Conservation (phyloP, 2,797 vertebrate genomes). For the Tachyglossus aculeatus region DNA sequence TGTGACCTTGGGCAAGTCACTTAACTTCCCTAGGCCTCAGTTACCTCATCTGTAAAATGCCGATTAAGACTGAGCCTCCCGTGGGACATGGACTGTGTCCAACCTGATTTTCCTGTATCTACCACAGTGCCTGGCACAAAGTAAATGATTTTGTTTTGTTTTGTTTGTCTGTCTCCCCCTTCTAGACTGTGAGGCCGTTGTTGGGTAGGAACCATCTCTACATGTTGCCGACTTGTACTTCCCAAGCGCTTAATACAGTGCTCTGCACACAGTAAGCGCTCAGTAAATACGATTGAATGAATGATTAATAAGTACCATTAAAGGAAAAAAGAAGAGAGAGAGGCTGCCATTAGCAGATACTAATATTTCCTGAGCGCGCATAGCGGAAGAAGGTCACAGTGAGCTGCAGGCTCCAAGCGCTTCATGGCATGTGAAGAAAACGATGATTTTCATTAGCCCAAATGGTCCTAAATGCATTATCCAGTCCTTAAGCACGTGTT, state of each 20-base stretch:
- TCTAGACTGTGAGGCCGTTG: no score
- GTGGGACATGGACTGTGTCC: no score
- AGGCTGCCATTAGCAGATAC: background rate
- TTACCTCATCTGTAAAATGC: no score
- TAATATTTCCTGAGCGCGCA: conserved; percentile 6
- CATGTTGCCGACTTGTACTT: no score
- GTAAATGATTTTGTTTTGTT: background rate
- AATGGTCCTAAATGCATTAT: conserved; percentile 14
- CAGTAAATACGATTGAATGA: no score
- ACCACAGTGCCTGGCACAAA: background rate
- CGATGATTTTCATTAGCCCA: conserved; percentile 30
- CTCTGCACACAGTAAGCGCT: no score
- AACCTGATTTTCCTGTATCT: background rate
- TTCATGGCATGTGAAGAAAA: conserved; percentile 31
- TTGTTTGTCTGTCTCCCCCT: background rate
- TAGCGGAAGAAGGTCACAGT: background rate
- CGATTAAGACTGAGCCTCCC: no score
- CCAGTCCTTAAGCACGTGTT: conserved; percentile 33
- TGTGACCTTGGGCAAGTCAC: no score
- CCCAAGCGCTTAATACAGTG: no score
- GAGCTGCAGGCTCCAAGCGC: conserved; percentile 2
- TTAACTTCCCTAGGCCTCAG: no score
- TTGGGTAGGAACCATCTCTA: no score
- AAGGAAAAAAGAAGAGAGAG: background rate
- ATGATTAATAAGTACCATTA: no score